phyloP scores from a whole-genome alignment of 1,140 invertebrate genomes.

The Papilio helenus region DNA sequence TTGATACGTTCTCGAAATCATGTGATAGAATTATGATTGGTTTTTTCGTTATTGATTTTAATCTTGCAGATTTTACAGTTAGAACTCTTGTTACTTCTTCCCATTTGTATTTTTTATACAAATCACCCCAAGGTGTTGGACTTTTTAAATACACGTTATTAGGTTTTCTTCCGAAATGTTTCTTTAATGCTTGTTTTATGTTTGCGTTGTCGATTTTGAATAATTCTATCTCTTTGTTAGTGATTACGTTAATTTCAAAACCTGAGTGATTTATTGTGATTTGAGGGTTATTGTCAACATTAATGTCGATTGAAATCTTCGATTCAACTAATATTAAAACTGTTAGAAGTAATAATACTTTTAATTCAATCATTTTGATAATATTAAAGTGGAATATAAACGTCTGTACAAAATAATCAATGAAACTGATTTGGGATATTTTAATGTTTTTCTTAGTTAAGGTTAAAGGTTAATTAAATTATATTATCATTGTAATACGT shows the following conservation, averaged over 20 bases:
- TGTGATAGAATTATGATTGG: slow-evolving; percentile 58
- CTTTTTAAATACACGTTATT: slow-evolving; percentile 56
- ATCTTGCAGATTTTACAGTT: slow-evolving; percentile 50
- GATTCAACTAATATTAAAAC: slow-evolving; percentile 38
- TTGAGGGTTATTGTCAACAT: slow-evolving; percentile 40
- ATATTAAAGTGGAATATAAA: not conserved
- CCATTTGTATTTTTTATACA: slow-evolving; percentile 66
- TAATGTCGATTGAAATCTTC: slow-evolving; percentile 48
- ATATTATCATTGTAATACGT: not conserved
- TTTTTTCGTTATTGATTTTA: slow-evolving; percentile 15
- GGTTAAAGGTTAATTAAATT: not conserved
- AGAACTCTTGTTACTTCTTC: slow-evolving; percentile 59
- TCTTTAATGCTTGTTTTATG: slow-evolving; percentile 50
- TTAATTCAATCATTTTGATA: slow-evolving; percentile 24
- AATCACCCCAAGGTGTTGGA: slow-evolving; percentile 67
- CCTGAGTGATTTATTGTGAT: slow-evolving; percentile 45
- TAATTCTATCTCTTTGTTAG: slow-evolving; percentile 44
- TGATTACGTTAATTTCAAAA: slow-evolving; percentile 44
- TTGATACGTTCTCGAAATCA: slow-evolving; percentile 66
- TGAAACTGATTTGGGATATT: not conserved
- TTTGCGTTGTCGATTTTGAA: slow-evolving; percentile 45
- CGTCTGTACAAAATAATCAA: not conserved
- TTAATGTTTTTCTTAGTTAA: not conserved
- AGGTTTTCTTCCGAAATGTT: slow-evolving; percentile 48
- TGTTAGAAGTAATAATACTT: slow-evolving; percentile 39